These are phyloP conservation scores for Deroptyus accipitrinus DNA, from an alignment of 2,113 vertebrate species.

Conservation along the genomic window DNA sequence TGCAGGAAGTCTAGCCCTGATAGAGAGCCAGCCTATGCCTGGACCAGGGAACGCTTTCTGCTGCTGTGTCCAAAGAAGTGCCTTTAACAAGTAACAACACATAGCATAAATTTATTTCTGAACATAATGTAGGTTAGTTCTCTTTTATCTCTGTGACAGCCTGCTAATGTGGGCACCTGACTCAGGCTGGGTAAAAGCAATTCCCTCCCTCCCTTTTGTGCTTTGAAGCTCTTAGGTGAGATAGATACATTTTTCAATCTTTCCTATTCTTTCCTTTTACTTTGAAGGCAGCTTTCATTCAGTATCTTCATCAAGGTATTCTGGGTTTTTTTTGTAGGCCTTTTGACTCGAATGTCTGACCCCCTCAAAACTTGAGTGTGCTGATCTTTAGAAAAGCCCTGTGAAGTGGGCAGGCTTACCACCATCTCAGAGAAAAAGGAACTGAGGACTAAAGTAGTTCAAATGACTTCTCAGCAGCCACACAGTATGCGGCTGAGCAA, in stretches of 20 bases:
- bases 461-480: not conserved
- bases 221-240: not conserved
- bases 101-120: not conserved
- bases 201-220: not conserved
- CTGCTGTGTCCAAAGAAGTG: not conserved
- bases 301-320: not conserved
- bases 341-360: not conserved
- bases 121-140: not conserved
- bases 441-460: not conserved
- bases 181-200: not conserved
- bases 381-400: not conserved
- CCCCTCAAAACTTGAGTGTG: not conserved
- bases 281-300: constrained; percentile 27
- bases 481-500: not conserved
- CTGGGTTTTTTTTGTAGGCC: not conserved
- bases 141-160: not conserved
- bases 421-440: not conserved
- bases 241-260: not conserved
- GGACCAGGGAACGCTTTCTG: not conserved
- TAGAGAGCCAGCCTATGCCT: not conserved
- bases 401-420: not conserved
- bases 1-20: not conserved
- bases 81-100: not conserved
- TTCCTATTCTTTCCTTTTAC: not conserved
- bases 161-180: not conserved